These are phyloP conservation scores for Bombyx mandarina DNA, from an alignment of 1,140 invertebrate species.

Conservation along the genomic window DNA sequence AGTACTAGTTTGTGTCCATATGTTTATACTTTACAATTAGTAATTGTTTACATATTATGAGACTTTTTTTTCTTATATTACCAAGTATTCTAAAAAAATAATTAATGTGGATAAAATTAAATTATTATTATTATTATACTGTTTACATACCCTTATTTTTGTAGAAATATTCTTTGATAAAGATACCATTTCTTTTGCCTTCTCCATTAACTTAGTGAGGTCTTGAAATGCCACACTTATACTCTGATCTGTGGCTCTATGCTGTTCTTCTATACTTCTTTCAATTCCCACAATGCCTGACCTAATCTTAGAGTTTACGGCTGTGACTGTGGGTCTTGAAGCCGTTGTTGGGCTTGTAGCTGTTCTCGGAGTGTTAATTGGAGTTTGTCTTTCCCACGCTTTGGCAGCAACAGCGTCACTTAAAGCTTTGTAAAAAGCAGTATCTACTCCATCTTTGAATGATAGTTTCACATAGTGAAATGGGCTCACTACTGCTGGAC, in stretches of 20 bases:
- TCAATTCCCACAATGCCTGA: constrained; percentile 97
- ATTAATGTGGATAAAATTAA: neutral
- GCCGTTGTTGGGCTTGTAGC: constrained; percentile 24
- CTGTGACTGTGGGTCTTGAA: constrained; percentile 31
- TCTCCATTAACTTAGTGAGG: constrained; percentile 92
- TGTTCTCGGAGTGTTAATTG: constrained; percentile 29
- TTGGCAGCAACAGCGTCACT: constrained; percentile 74
- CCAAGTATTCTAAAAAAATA: neutral
- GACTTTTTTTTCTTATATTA: too few relatives aligned
- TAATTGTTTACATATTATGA: too few relatives aligned
- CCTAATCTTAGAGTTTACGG: constrained; percentile 77
- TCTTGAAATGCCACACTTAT: constrained; percentile 97
- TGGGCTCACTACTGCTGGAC: constrained; percentile 80
- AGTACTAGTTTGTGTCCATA: too few relatives aligned
- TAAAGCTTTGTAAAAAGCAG: constrained; percentile 77
- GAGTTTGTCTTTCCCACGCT: constrained; percentile 73
- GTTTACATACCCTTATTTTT: constrained; percentile 84
- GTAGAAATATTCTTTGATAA: constrained; percentile 93
- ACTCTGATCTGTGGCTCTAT: constrained; percentile 90
- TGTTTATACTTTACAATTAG: too few relatives aligned
- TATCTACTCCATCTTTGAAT: constrained; percentile 87
- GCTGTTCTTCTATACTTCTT: constrained; percentile 89
- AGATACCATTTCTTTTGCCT: constrained; percentile 97
- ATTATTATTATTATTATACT: neutral
- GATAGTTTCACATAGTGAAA: constrained; percentile 88